phyloP scores from a whole-genome alignment of 2,888 invertebrate genomes.

The Anthophora plumipes region DNA sequence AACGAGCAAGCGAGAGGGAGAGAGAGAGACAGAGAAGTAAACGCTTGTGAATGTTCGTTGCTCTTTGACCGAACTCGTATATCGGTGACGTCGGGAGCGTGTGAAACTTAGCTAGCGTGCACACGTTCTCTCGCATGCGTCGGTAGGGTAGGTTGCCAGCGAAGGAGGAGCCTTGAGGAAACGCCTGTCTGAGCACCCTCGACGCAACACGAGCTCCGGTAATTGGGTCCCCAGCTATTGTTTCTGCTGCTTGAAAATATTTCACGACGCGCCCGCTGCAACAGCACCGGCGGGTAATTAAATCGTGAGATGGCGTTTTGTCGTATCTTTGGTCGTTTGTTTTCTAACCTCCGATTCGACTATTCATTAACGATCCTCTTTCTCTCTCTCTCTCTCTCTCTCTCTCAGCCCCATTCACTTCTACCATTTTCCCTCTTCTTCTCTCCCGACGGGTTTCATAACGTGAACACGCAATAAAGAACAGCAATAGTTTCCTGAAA shows the following conservation, averaged over 20 bases:
- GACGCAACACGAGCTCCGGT: slow-evolving; percentile 60
- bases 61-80: background rate
- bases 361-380: slow-evolving; percentile 1
- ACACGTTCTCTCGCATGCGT: slow-evolving; percentile 16
- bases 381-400: background rate
- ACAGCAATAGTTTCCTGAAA: background rate
- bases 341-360: slow-evolving; percentile 14
- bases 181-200: slow-evolving; percentile 63
- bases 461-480: background rate
- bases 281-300: slow-evolving; percentile 44
- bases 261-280: slow-evolving; percentile 41
- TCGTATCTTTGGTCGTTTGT: slow-evolving; percentile 39
- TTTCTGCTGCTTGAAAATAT: slow-evolving; percentile 58
- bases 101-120: slow-evolving; percentile 10
- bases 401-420: background rate
- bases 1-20: too few relatives aligned
- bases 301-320: slow-evolving; percentile 49
- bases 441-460: background rate
- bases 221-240: slow-evolving; percentile 64
- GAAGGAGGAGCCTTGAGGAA: slow-evolving; percentile 57
- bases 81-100: slow-evolving; percentile 18
- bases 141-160: slow-evolving; percentile 33
- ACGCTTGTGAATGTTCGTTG: background rate
- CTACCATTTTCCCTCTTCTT: background rate
- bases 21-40: background rate